A percentile compares a stretch with the other conserved stretches of the same genome.
These are phyloP conservation scores for Alligator sinensis DNA, from an alignment of 2,113 vertebrate genomes.

Conservation along the genomic window DNA sequence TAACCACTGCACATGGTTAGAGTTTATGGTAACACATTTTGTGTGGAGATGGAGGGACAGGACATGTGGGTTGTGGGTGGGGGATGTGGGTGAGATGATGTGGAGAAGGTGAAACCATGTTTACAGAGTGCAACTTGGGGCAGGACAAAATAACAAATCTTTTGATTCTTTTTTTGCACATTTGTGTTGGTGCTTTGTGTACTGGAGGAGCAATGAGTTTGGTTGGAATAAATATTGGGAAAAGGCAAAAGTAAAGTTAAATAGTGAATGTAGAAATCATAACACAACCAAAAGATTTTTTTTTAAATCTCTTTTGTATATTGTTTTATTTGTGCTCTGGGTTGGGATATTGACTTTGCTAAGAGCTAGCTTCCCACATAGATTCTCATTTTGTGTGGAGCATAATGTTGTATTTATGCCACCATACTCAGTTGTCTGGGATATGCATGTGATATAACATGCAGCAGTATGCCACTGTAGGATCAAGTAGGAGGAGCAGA, in stretches of 20 bases:
- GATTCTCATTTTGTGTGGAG: not conserved
- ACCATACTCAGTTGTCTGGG: not conserved
- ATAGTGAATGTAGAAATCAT: not conserved
- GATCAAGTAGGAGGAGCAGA: conserved; percentile 18
- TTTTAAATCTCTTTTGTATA: not conserved
- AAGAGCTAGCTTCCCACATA: not conserved
- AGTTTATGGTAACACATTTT: fast-evolving
- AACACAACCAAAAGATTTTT: not conserved
- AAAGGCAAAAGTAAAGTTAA: not conserved
- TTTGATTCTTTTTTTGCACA: not conserved
- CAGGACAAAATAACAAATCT: not conserved
- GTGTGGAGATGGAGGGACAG: not conserved
- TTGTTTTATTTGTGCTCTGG: not conserved
- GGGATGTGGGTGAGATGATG: conserved; percentile 28
- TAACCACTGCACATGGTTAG: fast-evolving
- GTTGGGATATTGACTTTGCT: not conserved
- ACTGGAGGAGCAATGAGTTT: not conserved
- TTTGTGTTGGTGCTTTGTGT: not conserved
- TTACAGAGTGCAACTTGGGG: not conserved
- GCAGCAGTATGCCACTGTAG: not conserved
- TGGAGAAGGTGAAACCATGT: conserved; percentile 40
- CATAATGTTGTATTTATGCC: not conserved
- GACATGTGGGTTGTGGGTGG: conserved; percentile 35
- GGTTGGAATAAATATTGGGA: not conserved
- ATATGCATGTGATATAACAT: not conserved